A percentile compares a stretch with the other conserved stretches of the same genome.
These are phyloP conservation scores for Himalopsyche tibetana DNA, from an alignment of 2,888 invertebrate species.

Conservation along the genomic window DNA sequence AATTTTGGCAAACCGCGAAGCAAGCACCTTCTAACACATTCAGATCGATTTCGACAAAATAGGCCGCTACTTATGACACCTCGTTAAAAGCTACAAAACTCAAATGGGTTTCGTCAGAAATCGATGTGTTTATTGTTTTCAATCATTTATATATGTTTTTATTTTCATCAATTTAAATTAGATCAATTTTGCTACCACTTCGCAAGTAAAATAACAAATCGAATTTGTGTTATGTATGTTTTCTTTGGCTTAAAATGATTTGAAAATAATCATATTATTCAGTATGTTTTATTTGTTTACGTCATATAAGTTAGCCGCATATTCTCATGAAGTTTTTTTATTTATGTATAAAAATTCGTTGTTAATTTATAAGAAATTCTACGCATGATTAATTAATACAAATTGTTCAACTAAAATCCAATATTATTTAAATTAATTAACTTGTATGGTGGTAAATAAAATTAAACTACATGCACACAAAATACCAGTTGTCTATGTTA, in stretches of 20 bases:
- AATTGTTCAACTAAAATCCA: too few species aligned
- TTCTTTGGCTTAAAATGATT: not conserved
- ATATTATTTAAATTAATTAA: too few species aligned
- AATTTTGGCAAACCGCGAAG: conserved; percentile 60
- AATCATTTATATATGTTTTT: not conserved
- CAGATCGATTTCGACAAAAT: conserved; percentile 52
- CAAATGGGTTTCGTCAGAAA: conserved; percentile 52
- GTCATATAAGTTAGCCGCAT: too few species aligned
- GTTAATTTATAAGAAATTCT: too few species aligned
- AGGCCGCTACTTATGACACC: conserved; percentile 59
- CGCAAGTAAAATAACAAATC: not conserved
- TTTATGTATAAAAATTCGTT: too few species aligned
- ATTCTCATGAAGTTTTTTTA: too few species aligned
- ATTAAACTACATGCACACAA: too few species aligned
- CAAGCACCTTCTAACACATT: conserved; percentile 52
- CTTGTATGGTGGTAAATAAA: too few species aligned
- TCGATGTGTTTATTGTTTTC: conserved; percentile 15
- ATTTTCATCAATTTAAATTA: conserved; percentile 9
- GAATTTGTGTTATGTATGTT: not conserved
- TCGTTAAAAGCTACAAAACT: conserved; percentile 56
- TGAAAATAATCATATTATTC: too few species aligned
- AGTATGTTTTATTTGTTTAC: too few species aligned
- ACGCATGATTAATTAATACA: too few species aligned
- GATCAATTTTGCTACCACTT: conserved; percentile 17
- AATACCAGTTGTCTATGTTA: too few species aligned